A percentile compares a stretch with the other conserved stretches of the same genome.
Evolutionary conservation across 2,797 vertebrate genomes (phyloP).

Genomic region (Monodelphis domestica): DNA sequence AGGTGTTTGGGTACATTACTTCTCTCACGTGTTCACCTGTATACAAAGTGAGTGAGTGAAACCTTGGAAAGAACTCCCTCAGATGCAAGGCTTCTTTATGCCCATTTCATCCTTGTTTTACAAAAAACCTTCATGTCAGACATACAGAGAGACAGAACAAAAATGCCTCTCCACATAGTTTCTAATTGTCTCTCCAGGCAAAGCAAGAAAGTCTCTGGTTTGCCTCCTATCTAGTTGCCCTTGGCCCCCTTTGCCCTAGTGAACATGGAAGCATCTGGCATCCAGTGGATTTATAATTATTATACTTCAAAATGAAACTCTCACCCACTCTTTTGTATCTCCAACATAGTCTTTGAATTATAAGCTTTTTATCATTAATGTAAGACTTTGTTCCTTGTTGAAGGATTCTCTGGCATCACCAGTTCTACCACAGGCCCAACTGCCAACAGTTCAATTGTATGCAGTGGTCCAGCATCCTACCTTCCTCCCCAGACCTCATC

Average conservation of each 20-base stretch:
- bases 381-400: neutral
- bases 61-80: neutral
- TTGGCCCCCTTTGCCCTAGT: neutral
- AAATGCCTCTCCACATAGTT: neutral
- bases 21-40: neutral
- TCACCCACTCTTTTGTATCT: neutral
- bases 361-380: neutral
- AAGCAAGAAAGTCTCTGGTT: neutral
- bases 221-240: neutral
- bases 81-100: neutral
- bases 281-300: neutral
- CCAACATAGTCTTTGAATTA: neutral
- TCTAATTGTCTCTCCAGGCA: neutral
- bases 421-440: neutral
- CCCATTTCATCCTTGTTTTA: neutral
- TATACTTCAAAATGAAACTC: neutral
- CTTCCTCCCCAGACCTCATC: neutral
- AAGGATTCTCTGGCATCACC: neutral
- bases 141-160: neutral
- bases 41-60: neutral
- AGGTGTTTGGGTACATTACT: neutral
- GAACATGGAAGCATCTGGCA: neutral
- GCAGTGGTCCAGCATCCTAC: neutral
- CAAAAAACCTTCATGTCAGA: neutral
- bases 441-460: neutral